Conservation (phyloP, 92 coral and sea anemone species). For the Parazoanthus darwini region DNA sequence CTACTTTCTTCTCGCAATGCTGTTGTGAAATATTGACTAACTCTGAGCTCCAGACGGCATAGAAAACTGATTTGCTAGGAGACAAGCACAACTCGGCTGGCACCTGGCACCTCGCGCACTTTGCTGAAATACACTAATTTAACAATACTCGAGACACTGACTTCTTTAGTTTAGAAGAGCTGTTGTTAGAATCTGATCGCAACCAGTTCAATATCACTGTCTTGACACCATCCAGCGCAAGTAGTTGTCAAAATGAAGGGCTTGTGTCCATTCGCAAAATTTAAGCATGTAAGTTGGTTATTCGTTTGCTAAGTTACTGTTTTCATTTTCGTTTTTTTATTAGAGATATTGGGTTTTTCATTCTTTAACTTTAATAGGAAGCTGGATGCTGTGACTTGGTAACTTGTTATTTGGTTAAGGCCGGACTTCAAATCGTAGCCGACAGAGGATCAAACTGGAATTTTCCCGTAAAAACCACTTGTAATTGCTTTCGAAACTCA, state of each 20-base stretch:
- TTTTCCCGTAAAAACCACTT: not conserved
- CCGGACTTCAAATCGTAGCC: not conserved
- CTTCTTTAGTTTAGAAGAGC: not conserved
- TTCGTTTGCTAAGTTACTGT: too few relatives aligned
- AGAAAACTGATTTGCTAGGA: not conserved
- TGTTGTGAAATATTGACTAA: not conserved
- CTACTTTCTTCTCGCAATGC: not conserved
- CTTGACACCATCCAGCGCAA: not conserved
- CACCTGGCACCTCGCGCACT: constrained; percentile 3
- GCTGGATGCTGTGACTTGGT: too few relatives aligned
- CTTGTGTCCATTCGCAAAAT: not conserved
- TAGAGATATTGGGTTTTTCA: too few relatives aligned
- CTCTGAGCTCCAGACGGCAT: not conserved
- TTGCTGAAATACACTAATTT: constrained; percentile 19
- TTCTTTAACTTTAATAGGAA: too few relatives aligned
- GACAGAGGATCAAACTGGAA: too few relatives aligned
- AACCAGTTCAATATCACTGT: not conserved
- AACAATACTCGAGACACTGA: not conserved
- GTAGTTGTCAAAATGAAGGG: not conserved
- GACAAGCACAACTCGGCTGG: not conserved
- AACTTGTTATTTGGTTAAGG: not conserved
- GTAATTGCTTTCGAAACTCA: not conserved
- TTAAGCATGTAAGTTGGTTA: not conserved
- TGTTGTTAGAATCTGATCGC: not conserved
- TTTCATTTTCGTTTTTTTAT: too few relatives aligned